Percentiles rank a stretch among this genome's conserved stretches.
phyloP scores from a whole-genome alignment of 2,797 vertebrate genomes.

The Neopelma chrysocephalum region DNA sequence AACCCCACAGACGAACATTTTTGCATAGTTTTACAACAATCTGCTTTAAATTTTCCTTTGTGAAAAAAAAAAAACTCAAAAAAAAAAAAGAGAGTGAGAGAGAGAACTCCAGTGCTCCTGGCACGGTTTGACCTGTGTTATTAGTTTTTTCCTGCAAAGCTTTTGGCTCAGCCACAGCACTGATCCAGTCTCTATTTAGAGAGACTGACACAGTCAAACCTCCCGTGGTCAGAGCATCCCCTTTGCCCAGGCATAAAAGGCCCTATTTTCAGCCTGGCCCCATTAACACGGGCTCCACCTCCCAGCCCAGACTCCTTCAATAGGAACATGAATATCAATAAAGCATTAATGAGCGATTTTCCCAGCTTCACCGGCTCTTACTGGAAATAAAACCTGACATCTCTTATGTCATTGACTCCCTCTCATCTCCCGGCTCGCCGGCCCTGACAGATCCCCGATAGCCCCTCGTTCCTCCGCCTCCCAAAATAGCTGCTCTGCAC shows the following conservation, averaged over 20 bases:
- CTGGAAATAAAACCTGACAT: constrained; percentile 74
- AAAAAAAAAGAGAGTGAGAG: neutral
- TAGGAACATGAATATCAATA: constrained; percentile 74
- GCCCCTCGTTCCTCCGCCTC: neutral
- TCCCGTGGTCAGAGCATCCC: constrained; percentile 25
- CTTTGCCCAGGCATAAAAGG: constrained; percentile 63
- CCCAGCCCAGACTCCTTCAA: constrained; percentile 55
- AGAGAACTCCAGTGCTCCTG: neutral
- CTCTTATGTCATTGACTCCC: constrained; percentile 61
- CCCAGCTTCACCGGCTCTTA: constrained; percentile 72
- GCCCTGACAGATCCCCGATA: constrained; percentile 54
- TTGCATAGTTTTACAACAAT: constrained; percentile 24
- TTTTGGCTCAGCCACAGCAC: constrained; percentile 24
- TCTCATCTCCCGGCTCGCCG: neutral
- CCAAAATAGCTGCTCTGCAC: neutral
- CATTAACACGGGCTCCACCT: constrained; percentile 48
- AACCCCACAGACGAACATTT: constrained; percentile 29
- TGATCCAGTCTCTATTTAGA: constrained; percentile 2
- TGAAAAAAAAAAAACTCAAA: neutral
- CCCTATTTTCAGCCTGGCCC: constrained; percentile 62
- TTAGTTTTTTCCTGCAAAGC: constrained; percentile 24
- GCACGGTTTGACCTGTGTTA: neutral
- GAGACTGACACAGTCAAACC: neutral
- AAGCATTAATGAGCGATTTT: constrained; percentile 71
- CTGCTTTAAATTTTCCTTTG: constrained; percentile 20